Base-by-base conservation (phyloP, 2,113 vertebrate species). In the Prunella fulvescens region DNA sequence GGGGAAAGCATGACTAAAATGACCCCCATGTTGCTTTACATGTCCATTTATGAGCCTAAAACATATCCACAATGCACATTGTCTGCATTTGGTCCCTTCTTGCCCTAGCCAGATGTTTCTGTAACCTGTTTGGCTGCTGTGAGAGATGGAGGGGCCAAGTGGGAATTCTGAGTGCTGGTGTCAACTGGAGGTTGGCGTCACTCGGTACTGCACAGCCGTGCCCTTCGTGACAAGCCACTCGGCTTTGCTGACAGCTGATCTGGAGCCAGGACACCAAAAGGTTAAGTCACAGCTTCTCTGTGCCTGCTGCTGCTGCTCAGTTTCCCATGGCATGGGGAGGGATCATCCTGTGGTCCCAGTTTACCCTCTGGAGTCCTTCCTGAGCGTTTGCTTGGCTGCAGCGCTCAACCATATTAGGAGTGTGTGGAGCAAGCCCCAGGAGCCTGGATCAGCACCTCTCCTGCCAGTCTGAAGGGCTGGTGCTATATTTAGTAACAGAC, bases 371-470 rank as follows among this genome's bases (percentile, higher is more conserved):
- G 8, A 81, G 88, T 84, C 89, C 71, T 87, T 81, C 26, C 60
- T 3, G 2, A 44, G 65, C 2, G 1, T 81, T 91, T 17, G 1
- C 93, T 85, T 71, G 94, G 91, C 92, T 96, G 93, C 67, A 8
- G 85, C 2, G 26, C 90, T 96, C 86, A 60, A 93, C 98, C 97
- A 97, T 98, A 98, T 98, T 97, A 98, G 98, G 98, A 97, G 88
- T 20, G 73, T 88, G 70, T 70, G 93, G 93, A 97, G 96, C 66
- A 83, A 66, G 95, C 94, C 94, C 85, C 95, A 76, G 79, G 92
- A 96, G 92, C 81, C 65, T 58, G 95, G 66, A 95, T 87, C 93
- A 50, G 91, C 85, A 96, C 78, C 82, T 88, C 91, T 96, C 57
- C 97, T 61, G 94, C 93, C 96, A 87, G 81, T 96, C 96, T 96